Conservation (phyloP, 2,888 invertebrate species). For the Caradrina clavipalpis region DNA sequence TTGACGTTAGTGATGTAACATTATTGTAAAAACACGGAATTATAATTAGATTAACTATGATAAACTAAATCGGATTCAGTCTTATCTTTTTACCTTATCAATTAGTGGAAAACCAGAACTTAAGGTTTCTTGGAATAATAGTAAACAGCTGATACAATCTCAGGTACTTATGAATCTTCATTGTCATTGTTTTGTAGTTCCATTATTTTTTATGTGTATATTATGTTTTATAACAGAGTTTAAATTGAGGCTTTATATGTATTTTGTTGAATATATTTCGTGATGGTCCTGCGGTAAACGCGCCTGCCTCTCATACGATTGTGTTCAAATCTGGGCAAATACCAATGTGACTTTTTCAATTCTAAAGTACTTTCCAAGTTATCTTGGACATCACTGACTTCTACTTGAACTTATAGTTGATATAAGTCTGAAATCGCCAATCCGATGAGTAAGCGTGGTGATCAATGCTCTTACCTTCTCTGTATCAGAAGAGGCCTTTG, state of each 20-base stretch:
- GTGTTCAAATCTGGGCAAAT: too few species aligned
- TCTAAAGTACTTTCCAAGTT: too few species aligned
- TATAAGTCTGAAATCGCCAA: too few species aligned
- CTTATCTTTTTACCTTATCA: constrained; percentile 44
- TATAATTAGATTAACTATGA: constrained; percentile 18
- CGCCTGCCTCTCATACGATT: too few species aligned
- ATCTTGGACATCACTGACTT: too few species aligned
- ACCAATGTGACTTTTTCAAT: too few species aligned
- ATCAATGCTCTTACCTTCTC: too few species aligned
- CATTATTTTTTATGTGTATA: constrained; percentile 7
- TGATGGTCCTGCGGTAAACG: too few species aligned
- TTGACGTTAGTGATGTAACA: constrained; percentile 6
- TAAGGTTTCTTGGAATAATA: constrained; percentile 35
- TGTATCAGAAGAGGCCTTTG: too few species aligned
- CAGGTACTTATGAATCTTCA: constrained; percentile 6
- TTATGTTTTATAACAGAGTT: constrained; percentile 3
- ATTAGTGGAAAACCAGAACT: constrained; percentile 23
- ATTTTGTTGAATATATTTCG: too few species aligned
- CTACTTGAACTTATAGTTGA: too few species aligned
- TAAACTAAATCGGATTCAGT: constrained; percentile 41
- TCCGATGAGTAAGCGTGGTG: too few species aligned
- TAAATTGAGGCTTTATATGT: background rate
- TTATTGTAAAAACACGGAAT: constrained; percentile 10
- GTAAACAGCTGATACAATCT: constrained; percentile 34
- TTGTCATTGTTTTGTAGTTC: constrained; percentile 7